phyloP scores from a whole-genome alignment of 1,140 invertebrate genomes.

The Meloidogyne hapla region DNA sequence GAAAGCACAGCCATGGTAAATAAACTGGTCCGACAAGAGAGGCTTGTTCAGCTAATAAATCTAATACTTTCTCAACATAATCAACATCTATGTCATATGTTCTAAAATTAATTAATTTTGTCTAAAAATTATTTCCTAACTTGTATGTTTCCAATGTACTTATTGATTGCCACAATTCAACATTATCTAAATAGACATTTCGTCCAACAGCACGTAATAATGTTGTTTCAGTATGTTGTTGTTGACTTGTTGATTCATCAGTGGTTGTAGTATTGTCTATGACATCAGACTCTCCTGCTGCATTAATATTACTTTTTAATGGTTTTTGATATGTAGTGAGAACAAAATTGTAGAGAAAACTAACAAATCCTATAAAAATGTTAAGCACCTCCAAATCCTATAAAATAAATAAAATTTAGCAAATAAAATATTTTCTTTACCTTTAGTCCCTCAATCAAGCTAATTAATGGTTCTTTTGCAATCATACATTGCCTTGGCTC shows the following conservation, averaged over 20 bases:
- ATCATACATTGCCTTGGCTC: constrained; percentile 19
- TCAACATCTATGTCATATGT: constrained; percentile 18
- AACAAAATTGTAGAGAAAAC: constrained; percentile 18
- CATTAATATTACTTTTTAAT: not conserved
- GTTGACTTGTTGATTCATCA: not conserved
- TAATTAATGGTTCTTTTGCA: constrained; percentile 12
- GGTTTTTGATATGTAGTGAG: not conserved
- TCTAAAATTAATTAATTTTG: not conserved
- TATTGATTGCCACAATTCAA: constrained; percentile 22
- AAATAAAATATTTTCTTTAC: not conserved
- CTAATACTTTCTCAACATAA: constrained; percentile 32
- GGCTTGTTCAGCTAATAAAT: constrained; percentile 30
- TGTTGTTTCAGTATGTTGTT: not conserved
- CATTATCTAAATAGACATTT: constrained; percentile 16
- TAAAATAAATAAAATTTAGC: not conserved
- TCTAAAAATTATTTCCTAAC: not conserved
- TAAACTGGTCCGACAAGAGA: constrained; percentile 29
- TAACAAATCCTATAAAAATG: constrained; percentile 13
- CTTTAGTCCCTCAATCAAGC: constrained; percentile 25
- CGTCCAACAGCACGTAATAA: constrained; percentile 17
- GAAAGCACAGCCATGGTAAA: constrained; percentile 21
- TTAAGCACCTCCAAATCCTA: constrained; percentile 18
- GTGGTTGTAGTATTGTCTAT: not conserved
- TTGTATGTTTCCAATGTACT: constrained; percentile 17
- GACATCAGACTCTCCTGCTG: not conserved